Conservation (phyloP, 2,797 vertebrate species). For the Clarias pachynema region DNA sequence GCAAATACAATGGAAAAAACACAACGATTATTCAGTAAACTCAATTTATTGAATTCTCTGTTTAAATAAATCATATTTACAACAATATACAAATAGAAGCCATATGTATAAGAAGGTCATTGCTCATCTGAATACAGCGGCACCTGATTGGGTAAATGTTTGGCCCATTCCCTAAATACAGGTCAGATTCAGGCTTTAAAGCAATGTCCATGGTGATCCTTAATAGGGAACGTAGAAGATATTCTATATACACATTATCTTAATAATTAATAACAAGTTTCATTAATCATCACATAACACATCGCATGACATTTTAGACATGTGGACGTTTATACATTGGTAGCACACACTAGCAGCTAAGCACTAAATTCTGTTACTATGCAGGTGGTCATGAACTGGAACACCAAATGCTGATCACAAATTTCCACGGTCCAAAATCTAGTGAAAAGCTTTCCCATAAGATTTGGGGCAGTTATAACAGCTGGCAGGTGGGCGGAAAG, state of each 20-base stretch:
- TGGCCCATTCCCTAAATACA: not conserved
- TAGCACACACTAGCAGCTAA: not conserved
- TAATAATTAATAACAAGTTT: not conserved
- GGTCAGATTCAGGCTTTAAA: not conserved
- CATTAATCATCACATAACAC: not conserved
- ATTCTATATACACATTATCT: not conserved
- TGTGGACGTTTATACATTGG: not conserved
- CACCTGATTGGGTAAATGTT: not conserved
- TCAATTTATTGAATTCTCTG: not conserved
- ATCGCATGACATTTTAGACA: constrained; percentile 1
- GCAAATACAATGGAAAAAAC: not conserved
- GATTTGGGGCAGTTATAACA: not conserved
- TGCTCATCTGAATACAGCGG: not conserved
- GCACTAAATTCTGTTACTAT: not conserved
- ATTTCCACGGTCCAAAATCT: not conserved
- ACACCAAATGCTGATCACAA: not conserved
- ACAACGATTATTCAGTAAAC: not conserved
- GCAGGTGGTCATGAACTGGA: not conserved
- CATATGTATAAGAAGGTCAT: not conserved
- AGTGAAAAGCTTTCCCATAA: not conserved
- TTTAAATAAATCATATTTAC: not conserved
- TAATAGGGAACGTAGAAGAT: not conserved
- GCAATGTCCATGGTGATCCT: not conserved
- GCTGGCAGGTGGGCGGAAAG: too few relatives aligned
- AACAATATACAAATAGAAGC: not conserved